These are phyloP conservation scores for Poeciliopsis occidentalis DNA, from an alignment of 2,113 vertebrate genomes.

Conservation along the genomic window DNA sequence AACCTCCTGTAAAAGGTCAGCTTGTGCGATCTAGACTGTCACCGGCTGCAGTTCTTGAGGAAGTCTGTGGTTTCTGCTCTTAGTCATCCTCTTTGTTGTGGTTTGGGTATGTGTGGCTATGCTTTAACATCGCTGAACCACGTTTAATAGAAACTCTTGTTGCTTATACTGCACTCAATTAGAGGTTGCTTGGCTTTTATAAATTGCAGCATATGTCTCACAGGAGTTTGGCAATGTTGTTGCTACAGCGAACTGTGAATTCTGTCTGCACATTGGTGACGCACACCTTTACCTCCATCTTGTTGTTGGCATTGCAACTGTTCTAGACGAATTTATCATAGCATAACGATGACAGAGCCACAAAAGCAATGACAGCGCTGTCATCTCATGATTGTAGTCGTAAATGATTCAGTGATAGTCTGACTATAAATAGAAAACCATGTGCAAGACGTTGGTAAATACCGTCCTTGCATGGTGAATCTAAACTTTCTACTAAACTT, in stretches of 20 bases:
- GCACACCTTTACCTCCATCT: too few relatives aligned
- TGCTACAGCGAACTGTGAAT: neutral
- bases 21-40: neutral
- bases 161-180: neutral
- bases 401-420: neutral
- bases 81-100: neutral
- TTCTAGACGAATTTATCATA: neutral
- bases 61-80: neutral
- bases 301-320: neutral
- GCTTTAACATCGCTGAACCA: neutral
- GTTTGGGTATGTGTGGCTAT: neutral
- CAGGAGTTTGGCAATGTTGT: neutral
- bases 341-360: neutral
- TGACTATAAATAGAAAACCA: neutral
- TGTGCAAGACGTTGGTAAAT: too few relatives aligned
- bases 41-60: neutral
- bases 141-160: neutral
- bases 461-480: too few relatives aligned
- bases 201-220: neutral
- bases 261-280: neutral
- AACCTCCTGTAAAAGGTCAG: neutral
- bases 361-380: slow-evolving; percentile 4
- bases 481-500: too few relatives aligned
- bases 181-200: neutral
- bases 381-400: neutral